Base-by-base conservation (phyloP, 2,797 vertebrate genomes). In the Myoxocephalus aenaeus region DNA sequence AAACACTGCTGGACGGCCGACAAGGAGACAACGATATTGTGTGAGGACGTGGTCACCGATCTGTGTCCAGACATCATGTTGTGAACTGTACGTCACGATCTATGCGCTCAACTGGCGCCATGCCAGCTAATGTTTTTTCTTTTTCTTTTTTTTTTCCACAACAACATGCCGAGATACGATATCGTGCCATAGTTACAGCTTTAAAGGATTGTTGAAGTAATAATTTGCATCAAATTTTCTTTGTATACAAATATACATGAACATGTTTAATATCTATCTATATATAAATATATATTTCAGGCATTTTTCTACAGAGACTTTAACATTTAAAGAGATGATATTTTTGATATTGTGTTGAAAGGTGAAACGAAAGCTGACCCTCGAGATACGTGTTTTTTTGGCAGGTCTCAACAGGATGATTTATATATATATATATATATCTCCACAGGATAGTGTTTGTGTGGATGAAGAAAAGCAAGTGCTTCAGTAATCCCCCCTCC, bases 261-360 rank as follows among this genome's bases (percentile, higher is more conserved):
- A 93, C 90, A 73, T 87, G 87, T 91, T 92, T 92, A 89, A 94
- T 92, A 94, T 90, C 73, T 92, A 81, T 51, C 40, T 22, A n/a
- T 51, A 51, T 53, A 22, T 22, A 25, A 22, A 53, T 22, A 51
- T n/a, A 95, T 94, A 94, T 93, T 94, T 93, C 90, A 87, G 91
- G 71, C 91, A 86, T 94, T 94, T 95, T 96, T 95, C 89, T 95
- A 95, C 89, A 92, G 91, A 96, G 92, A 94, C 92, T 94, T 95
- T 94, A 88, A 92, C 88, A 92, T 91, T 93, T 92, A 89, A 93
- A 93, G 81, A 94, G 81, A 94, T 82, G 83, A 93, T 96, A 96
- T 96, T 95, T 96, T 96, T 96, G 91, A 95, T 96, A 96, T 93
- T 92, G 87, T 84, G 87, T 90, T 83, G 86, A 88, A 83, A 87